Percentiles rank a stretch among this genome's conserved stretches.
These are phyloP conservation scores for Zapornia atra DNA, from an alignment of 2,113 vertebrate genomes.

Conservation along the genomic window DNA sequence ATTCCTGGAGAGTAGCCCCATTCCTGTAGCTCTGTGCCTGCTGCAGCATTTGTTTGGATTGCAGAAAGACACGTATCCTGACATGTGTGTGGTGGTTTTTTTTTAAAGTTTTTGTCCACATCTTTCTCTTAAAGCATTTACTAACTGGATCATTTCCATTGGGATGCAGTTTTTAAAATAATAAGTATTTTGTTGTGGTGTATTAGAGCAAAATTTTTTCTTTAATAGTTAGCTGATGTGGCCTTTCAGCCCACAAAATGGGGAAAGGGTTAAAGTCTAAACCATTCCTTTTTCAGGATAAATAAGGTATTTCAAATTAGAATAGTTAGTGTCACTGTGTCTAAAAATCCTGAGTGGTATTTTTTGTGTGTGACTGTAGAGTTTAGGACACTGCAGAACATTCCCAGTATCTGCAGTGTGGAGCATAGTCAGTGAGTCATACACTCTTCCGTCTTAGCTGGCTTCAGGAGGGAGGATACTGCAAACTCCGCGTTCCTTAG, in stretches of 20 bases:
- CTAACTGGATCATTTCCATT: neutral
- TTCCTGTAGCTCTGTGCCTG: neutral
- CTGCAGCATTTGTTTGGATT: neutral
- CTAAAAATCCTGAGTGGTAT: neutral
- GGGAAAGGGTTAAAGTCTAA: neutral
- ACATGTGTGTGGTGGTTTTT: neutral
- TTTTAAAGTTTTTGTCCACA: neutral
- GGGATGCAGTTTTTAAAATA: neutral
- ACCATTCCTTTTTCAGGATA: neutral
- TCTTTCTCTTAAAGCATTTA: constrained; percentile 41
- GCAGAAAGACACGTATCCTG: neutral
- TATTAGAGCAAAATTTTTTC: neutral
- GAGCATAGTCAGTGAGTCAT: neutral
- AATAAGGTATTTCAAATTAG: neutral
- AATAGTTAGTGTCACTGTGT: neutral
- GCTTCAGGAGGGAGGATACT: neutral
- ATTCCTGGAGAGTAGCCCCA: neutral
- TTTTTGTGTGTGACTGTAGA: neutral
- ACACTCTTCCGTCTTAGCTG: neutral
- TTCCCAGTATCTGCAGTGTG: neutral
- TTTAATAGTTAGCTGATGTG: neutral
- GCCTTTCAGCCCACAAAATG: neutral
- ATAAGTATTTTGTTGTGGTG: neutral
- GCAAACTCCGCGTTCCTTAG: neutral
- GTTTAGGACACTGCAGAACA: constrained; percentile 13